These are phyloP conservation scores for Prolemur simus DNA, from an alignment of 2,113 vertebrate genomes.

Conservation along the genomic window DNA sequence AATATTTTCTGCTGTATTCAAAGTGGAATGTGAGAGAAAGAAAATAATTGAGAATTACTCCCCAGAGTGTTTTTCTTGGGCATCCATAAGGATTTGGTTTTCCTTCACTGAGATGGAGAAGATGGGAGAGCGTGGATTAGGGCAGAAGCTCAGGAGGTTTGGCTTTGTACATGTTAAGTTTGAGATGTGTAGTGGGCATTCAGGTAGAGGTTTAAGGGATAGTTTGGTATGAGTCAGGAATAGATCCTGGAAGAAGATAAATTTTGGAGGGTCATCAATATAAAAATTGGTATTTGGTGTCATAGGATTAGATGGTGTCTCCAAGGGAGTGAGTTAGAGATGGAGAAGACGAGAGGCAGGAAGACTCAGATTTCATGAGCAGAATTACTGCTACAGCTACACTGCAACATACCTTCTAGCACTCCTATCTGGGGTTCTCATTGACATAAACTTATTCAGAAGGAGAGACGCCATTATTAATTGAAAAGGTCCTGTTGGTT, in stretches of 20 bases:
- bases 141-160: background rate
- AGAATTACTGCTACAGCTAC: background rate
- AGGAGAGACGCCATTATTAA: background rate
- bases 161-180: background rate
- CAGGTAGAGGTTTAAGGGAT: background rate
- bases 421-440: rapidly evolving
- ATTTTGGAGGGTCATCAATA: background rate
- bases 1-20: background rate
- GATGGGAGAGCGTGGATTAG: no score
- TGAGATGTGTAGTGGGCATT: background rate
- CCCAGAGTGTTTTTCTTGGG: background rate
- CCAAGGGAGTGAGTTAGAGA: background rate
- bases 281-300: background rate
- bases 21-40: background rate
- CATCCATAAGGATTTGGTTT: background rate
- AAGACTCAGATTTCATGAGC: background rate
- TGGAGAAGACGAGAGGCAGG: background rate
- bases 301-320: background rate
- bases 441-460: background rate
- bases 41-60: background rate
- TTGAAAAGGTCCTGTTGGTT: slow-evolving; percentile 11
- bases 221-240: background rate
- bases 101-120: background rate
- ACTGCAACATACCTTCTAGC: no score
- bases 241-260: background rate